Conservation (phyloP, 2,797 vertebrate genomes). For the Miichthys miiuy region DNA sequence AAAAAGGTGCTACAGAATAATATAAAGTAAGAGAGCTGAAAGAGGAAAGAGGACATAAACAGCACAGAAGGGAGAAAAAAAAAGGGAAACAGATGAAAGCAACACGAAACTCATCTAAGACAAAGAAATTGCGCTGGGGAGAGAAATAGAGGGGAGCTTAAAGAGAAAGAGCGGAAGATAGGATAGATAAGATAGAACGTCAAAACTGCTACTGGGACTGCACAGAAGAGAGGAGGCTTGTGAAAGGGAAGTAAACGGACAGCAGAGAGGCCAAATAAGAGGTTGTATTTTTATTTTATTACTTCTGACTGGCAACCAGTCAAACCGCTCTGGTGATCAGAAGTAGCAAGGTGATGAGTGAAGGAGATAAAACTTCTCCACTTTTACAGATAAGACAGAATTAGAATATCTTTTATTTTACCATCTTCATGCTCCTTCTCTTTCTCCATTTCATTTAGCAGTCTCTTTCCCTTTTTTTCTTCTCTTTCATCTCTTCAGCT, state of each 20-base stretch:
- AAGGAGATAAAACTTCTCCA: conserved; percentile 51
- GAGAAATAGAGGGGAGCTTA: conserved; percentile 48
- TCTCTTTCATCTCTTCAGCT: conserved; percentile 37
- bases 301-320: conserved; percentile 38
- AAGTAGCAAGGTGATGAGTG: conserved; percentile 34
- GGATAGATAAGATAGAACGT: conserved; percentile 28
- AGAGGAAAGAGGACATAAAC: conserved; percentile 41
- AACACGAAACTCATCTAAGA: conserved; percentile 35
- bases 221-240: conserved; percentile 26
- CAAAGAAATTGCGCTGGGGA: conserved; percentile 38
- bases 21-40: conserved; percentile 51
- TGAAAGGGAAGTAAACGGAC: conserved; percentile 34
- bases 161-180: conserved; percentile 22
- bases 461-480: not conserved
- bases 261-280: conserved; percentile 25
- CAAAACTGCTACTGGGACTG: conserved; percentile 26
- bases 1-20: conserved; percentile 54
- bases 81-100: conserved; percentile 58
- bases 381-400: conserved; percentile 52
- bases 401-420: conserved; percentile 50
- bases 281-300: conserved; percentile 11
- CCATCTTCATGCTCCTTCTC: conserved; percentile 5
- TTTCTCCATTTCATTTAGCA: not conserved
- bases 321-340: conserved; percentile 46
- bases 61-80: conserved; percentile 20